Evolutionary conservation across 2,113 vertebrate species (phyloP).

Genomic region (Oncorhynchus masou): DNA sequence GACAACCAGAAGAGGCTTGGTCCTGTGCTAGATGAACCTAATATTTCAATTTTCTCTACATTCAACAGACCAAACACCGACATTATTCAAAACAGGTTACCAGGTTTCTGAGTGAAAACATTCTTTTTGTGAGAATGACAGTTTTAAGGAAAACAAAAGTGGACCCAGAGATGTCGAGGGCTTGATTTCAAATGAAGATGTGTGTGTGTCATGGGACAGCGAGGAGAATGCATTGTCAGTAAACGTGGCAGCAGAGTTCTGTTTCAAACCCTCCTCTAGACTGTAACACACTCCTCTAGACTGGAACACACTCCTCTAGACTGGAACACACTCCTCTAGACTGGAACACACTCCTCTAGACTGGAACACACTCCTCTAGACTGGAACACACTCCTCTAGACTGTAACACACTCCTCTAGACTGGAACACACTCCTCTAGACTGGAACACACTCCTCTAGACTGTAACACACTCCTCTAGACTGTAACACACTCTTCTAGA

Average conservation of each 20-base stretch:
- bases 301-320: constrained; percentile 8
- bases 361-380: too few species aligned
- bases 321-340: constrained; percentile 62
- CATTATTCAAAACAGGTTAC: background rate
- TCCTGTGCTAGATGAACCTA: background rate
- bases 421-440: too few species aligned
- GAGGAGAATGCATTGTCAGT: constrained; percentile 70
- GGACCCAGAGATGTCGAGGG: constrained; percentile 18
- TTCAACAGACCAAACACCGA: background rate
- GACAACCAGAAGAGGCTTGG: background rate
- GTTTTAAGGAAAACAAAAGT: background rate
- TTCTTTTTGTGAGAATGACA: too few species aligned
- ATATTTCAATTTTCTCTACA: background rate
- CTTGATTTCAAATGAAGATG: constrained; percentile 49
- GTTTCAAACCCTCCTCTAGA: constrained; percentile 71
- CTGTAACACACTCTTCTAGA: too few species aligned
- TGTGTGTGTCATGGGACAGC: constrained; percentile 63
- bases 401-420: too few species aligned
- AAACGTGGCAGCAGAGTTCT: constrained; percentile 64
- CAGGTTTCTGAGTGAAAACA: too few species aligned
- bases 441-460: too few species aligned
- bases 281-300: constrained; percentile 22
- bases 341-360: too few species aligned
- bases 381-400: too few species aligned
- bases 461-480: too few species aligned